phyloP scores from a whole-genome alignment of 2,113 vertebrate species.

The Hippoglossus stenolepis region DNA sequence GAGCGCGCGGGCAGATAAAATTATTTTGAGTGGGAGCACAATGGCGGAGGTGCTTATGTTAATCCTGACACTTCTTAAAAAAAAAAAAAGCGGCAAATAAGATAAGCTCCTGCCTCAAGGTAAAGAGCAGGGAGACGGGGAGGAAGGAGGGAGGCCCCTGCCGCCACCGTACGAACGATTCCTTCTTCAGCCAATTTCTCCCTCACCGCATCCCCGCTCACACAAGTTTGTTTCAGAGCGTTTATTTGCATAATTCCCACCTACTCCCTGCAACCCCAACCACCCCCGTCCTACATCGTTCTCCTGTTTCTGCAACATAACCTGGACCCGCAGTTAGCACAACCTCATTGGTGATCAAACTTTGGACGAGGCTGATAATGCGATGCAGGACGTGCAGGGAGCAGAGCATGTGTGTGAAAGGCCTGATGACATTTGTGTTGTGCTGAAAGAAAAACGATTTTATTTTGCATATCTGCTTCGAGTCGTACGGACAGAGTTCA shows the following conservation, averaged over 20 bases:
- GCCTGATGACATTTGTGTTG: background rate
- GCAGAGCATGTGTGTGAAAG: too few relatives aligned
- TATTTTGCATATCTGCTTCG: too few relatives aligned
- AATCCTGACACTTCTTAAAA: conserved; percentile 76
- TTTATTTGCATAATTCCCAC: conserved; percentile 83
- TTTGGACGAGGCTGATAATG: background rate
- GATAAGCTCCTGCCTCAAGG: conserved; percentile 80
- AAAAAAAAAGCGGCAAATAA: conserved; percentile 67
- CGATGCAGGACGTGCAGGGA: background rate
- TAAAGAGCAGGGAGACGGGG: conserved; percentile 42
- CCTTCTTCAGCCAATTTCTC: conserved; percentile 63
- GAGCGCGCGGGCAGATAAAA: conserved; percentile 69
- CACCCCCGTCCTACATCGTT: conserved; percentile 24
- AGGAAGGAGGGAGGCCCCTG: background rate
- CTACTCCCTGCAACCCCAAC: conserved; percentile 60
- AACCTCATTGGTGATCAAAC: conserved; percentile 14
- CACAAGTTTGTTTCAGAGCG: conserved; percentile 73
- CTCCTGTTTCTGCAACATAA: conserved; percentile 2
- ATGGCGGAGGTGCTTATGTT: conserved; percentile 83
- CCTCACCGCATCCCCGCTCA: conserved; percentile 45
- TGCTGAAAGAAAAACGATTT: too few relatives aligned
- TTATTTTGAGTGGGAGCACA: conserved; percentile 78
- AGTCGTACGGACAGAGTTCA: too few relatives aligned
- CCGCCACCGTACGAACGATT: conserved; percentile 25
- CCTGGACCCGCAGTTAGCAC: conserved; percentile 26